A percentile compares a stretch with the other conserved stretches of the same genome.
Evolutionary conservation across 2,113 vertebrate genomes (phyloP).

Genomic region (Corythaixoides concolor): DNA sequence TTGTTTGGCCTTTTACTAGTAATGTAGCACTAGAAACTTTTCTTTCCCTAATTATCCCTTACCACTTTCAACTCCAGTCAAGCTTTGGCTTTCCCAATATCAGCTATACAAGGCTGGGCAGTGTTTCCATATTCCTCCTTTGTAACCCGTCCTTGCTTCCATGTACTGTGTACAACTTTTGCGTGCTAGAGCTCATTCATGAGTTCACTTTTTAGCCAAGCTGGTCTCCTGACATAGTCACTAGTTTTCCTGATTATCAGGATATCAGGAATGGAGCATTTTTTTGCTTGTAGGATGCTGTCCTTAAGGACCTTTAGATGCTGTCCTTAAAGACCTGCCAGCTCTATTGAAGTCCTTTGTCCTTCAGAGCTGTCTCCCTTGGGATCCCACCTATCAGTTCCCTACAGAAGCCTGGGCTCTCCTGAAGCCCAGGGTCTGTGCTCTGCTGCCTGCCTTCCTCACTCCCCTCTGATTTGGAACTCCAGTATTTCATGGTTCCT

Average conservation of each 20-base stretch:
- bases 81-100: background rate
- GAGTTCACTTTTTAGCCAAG: background rate
- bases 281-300: background rate
- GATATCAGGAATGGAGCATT: background rate
- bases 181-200: background rate
- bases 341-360: background rate
- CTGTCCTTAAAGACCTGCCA: background rate
- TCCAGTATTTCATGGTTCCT: background rate
- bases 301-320: background rate
- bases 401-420: background rate
- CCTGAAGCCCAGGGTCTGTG: background rate
- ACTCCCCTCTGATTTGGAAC: background rate
- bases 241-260: background rate
- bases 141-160: background rate
- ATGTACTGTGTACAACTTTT: background rate
- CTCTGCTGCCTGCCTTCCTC: background rate
- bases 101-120: background rate
- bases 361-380: background rate
- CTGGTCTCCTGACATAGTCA: background rate
- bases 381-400: background rate
- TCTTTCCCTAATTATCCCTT: background rate
- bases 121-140: background rate
- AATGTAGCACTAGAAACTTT: background rate
- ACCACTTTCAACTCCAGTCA: background rate
- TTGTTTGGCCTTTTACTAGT: background rate